These are phyloP conservation scores for Gymnocephalus cernua DNA, from an alignment of 2,113 vertebrate genomes.

Conservation along the genomic window DNA sequence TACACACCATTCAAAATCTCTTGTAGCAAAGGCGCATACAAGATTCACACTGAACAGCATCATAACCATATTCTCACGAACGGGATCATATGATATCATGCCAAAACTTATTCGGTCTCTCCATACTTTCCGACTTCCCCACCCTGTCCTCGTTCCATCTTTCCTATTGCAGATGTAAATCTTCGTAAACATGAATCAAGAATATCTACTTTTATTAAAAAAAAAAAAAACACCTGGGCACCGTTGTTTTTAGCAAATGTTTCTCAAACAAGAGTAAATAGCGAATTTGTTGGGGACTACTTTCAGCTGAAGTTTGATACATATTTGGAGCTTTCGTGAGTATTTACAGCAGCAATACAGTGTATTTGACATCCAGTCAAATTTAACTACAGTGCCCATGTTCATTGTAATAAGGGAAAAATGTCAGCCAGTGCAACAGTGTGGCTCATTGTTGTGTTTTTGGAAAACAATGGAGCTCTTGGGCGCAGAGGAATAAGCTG, in stretches of 20 bases:
- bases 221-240: neutral
- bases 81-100: too few species aligned
- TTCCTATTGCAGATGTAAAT: neutral
- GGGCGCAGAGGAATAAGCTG: neutral
- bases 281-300: neutral
- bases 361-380: neutral
- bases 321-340: neutral
- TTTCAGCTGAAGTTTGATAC: neutral
- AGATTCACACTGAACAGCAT: neutral
- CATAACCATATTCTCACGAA: too few species aligned
- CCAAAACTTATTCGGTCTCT: too few species aligned
- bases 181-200: neutral
- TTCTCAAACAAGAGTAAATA: neutral
- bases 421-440: neutral
- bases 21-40: neutral
- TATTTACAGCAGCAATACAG: neutral
- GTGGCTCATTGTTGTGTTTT: constrained; percentile 1
- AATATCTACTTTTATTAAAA: neutral
- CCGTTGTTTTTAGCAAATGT: neutral
- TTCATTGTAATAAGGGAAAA: constrained; percentile 1
- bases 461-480: neutral
- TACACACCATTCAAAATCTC: neutral
- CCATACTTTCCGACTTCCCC: neutral
- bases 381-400: neutral
- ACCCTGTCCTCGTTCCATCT: neutral